These are phyloP conservation scores for Gambelia wislizenii DNA, from an alignment of 2,797 vertebrate genomes.

Conservation along the genomic window DNA sequence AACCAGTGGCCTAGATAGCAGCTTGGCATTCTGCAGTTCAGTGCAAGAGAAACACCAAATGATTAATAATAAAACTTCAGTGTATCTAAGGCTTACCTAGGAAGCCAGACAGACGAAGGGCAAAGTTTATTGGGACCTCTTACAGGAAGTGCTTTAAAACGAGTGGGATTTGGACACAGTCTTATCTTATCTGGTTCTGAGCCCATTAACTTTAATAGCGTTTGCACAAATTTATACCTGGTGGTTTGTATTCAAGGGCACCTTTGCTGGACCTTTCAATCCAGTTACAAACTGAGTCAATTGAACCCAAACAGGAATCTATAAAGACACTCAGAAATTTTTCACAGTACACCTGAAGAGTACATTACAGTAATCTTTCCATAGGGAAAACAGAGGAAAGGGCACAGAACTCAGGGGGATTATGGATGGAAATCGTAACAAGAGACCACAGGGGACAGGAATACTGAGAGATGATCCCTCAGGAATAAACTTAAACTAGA, in stretches of 20 bases:
- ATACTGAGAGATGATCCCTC: background rate
- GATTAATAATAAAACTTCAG: constrained; percentile 9
- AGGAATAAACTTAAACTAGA: rapidly evolving
- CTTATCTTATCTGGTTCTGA: background rate
- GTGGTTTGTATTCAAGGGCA: background rate
- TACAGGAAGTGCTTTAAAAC: background rate
- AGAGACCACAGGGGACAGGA: background rate
- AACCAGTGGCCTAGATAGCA: constrained; percentile 40
- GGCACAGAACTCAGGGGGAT: background rate
- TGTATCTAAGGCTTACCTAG: background rate
- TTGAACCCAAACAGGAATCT: background rate
- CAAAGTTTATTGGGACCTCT: background rate
- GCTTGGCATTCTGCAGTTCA: constrained; percentile 35
- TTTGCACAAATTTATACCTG: background rate
- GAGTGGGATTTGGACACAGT: background rate
- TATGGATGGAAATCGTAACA: background rate
- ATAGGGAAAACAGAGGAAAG: background rate
- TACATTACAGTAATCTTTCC: background rate
- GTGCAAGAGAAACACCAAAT: background rate
- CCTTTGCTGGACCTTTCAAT: background rate
- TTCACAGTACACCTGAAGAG: background rate
- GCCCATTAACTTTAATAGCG: background rate
- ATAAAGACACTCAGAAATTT: rapidly evolving
- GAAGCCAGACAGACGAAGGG: background rate
- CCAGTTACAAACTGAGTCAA: background rate